Conservation (phyloP, 2,797 vertebrate species). For the Pangasius macronema region DNA sequence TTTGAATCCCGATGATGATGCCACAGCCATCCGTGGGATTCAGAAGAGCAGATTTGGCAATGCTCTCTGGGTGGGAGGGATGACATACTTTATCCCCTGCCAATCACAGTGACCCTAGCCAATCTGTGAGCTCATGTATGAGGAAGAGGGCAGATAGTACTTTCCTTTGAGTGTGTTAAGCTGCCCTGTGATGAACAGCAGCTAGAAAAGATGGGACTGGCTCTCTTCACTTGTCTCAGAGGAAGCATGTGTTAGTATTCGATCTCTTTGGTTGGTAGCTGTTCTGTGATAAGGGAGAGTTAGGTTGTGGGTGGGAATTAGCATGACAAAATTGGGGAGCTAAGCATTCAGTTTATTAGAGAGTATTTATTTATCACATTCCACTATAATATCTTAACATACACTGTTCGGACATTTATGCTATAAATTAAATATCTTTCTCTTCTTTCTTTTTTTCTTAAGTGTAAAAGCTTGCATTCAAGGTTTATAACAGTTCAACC, state of each 20-base stretch:
- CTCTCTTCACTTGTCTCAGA: not conserved
- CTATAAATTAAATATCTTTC: not conserved
- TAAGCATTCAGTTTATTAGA: not conserved
- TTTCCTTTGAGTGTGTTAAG: not conserved
- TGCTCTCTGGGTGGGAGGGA: not conserved
- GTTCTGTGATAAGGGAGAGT: not conserved
- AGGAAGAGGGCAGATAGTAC: not conserved
- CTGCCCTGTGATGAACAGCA: not conserved
- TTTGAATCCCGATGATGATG: not conserved
- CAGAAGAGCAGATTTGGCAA: not conserved
- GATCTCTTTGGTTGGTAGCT: not conserved
- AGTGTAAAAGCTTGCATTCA: not conserved
- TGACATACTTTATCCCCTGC: not conserved
- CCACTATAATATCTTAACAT: not conserved
- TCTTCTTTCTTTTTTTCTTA: not conserved
- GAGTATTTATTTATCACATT: not conserved
- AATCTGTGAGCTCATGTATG: not conserved
- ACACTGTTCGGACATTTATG: not conserved
- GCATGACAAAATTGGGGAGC: not conserved
- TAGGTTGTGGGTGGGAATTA: not conserved
- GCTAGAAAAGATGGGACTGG: not conserved
- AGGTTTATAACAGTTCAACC: not conserved
- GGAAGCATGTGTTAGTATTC: not conserved
- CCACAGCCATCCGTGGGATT: not conserved
- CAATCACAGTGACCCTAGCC: not conserved